Evolutionary conservation across 2,797 vertebrate species (phyloP), one percentile per base, ranked within the genome.

Genomic region (Atherinosoma microstoma): DNA sequence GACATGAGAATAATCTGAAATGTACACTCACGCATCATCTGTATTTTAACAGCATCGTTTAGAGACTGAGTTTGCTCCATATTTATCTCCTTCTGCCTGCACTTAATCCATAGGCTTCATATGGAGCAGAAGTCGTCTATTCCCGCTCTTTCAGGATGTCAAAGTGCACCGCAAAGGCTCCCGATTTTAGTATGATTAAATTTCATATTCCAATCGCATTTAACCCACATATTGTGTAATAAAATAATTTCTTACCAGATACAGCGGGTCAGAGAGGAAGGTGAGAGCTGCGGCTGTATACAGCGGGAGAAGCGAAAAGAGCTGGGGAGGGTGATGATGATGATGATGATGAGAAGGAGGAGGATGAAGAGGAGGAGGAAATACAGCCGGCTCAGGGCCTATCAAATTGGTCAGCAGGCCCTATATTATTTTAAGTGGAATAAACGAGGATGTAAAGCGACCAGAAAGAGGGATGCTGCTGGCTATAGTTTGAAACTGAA

Each of bases 391-490:
- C 73, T 69, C 67, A 67, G 61, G 84, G 82, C 89, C 86, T 86
- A 89, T 90, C 87, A 89, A 53, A 89, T 84, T 68, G 80, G 74
- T 78, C 73, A 78, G 73, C 56, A 75, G 78, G 79, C 70, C 64
- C 20, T 69, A 32, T 70, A 70, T 73, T 74, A 76, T 84, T 78
- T 84, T 70, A 77, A 3, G 27, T 49, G 47, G 45, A 35, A 59
- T 60, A 60, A 56, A 64, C 18, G 49, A 54, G 54, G 24, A 78
- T 62, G 64, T 65, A 59, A 64, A 84, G 61, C 29, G 60, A 16
- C 20, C n/a, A 61, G 30, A 29, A 72, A 75, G 54, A 60, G 18
- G 61, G 5, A 40, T 62, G 59, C 35, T 63, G 34, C 34, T 5
- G 27, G 4, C 35, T 73, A 63, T 74, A 4, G 76, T 69, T 69